phyloP scores from a whole-genome alignment of 2,113 vertebrate species.

The Cavia aperea region DNA sequence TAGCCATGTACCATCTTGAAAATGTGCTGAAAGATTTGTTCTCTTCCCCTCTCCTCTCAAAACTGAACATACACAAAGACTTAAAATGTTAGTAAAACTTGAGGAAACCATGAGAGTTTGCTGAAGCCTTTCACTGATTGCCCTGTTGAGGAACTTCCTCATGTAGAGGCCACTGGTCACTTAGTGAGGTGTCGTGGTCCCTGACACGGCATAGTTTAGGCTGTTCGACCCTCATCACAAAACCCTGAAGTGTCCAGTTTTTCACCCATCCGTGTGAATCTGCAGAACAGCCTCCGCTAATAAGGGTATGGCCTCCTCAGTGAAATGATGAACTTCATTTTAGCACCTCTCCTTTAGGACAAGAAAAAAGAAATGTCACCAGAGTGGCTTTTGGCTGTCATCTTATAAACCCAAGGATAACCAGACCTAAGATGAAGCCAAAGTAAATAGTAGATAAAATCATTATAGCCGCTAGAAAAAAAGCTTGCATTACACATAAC shows the following conservation, averaged over 20 bases:
- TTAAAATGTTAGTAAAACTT: not conserved
- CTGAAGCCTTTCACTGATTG: not conserved
- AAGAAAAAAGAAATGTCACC: not conserved
- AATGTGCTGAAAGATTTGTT: not conserved
- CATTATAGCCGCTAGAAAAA: conserved; percentile 5
- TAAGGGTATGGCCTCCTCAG: not conserved
- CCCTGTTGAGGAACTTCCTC: not conserved
- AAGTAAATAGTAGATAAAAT: not conserved
- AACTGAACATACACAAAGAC: not conserved
- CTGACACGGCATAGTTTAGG: not conserved
- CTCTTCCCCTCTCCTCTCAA: not conserved
- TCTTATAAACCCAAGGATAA: not conserved
- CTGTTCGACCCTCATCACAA: not conserved
- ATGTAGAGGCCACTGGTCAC: not conserved
- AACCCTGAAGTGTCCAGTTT: not conserved
- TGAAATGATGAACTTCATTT: not conserved
- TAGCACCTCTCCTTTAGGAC: not conserved
- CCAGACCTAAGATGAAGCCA: not conserved
- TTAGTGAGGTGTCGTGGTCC: not conserved
- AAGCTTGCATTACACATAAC: not conserved
- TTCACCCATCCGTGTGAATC: not conserved
- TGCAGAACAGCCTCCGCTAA: not conserved
- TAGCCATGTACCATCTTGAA: not conserved
- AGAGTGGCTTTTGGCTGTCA: too few relatives aligned
- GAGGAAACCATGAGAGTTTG: not conserved